These are phyloP conservation scores for Rhinella marina DNA, from an alignment of 2,797 vertebrate genomes.

Conservation along the genomic window DNA sequence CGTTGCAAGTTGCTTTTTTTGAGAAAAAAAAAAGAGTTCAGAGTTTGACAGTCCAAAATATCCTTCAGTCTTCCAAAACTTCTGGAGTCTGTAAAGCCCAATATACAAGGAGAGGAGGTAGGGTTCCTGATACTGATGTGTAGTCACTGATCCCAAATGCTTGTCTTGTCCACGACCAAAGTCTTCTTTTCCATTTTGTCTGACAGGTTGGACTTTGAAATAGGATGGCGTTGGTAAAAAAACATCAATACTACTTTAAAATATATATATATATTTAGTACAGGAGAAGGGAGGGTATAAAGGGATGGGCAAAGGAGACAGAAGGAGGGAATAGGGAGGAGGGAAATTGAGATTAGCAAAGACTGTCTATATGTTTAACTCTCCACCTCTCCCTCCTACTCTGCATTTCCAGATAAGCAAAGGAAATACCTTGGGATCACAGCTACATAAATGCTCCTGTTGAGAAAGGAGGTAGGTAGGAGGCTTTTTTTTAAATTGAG, in stretches of 20 bases:
- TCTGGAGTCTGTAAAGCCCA: conserved; percentile 41
- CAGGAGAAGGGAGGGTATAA: background rate
- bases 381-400: conserved; percentile 46
- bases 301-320: conserved; percentile 1
- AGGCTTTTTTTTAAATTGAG: conserved; percentile 71
- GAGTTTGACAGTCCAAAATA: conserved; percentile 64
- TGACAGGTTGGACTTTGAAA: conserved; percentile 54
- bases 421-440: conserved; percentile 62
- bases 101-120: conserved; percentile 8
- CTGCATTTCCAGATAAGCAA: conserved; percentile 57
- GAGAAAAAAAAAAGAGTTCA: conserved; percentile 32
- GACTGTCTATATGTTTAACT: conserved; percentile 52
- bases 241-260: conserved; percentile 61
- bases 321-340: conserved; percentile 27
- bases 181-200: conserved; percentile 41
- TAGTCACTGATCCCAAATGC: conserved; percentile 12
- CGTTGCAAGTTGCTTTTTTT: conserved; percentile 38
- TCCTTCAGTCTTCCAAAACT: conserved; percentile 59
- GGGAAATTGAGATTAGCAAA: conserved; percentile 51
- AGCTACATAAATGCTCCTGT: conserved; percentile 66
- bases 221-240: conserved; percentile 56
- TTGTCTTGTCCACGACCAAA: conserved; percentile 4
- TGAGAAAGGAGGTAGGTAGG: conserved; percentile 64
- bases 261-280: conserved; percentile 52
- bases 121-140: conserved; percentile 30